Evolutionary conservation across 2,797 vertebrate species (phyloP), one percentile per base, ranked within the genome.

Genomic region (Chelon labrosus): DNA sequence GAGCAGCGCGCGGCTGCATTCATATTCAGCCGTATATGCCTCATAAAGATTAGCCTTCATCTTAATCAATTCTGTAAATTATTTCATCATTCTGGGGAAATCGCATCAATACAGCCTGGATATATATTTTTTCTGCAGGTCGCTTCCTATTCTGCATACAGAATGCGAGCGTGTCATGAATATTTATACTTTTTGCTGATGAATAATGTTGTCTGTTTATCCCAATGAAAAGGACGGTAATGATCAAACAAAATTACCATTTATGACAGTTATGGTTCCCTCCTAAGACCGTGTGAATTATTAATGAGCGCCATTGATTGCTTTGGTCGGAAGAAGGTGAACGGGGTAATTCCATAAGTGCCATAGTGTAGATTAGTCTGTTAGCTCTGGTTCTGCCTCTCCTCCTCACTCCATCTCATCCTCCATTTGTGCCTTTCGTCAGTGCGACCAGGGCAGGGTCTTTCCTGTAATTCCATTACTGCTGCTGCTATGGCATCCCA

Each of bases 211-310:
- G 77, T 91, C 90, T 92, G 87, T 92, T 93, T 88, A 88, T 92
- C 85, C 70, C 83, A 90, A 89, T 91, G 88, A 91, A 91, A 86
- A 88, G 83, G 68, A 85, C 80, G 73, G 79, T 89, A 92, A 92
- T 89, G 89, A 92, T 94, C 89, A 91, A 89, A 92, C 89, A 89
- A 88, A 89, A 93, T 92, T 83, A 92, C 87, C 80, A 87, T 93
- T 92, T 90, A 91, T 92, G 92, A 91, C 93, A 89, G 83, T 91
- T 89, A 83, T 77, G 79, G 73, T 82, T 90, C 77, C 86, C 76
- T 91, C 80, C 83, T 58, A 83, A 83, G 80, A 85, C 82, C 5
- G 56, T 16, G 82, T 93, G 89, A 89, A 93, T 93, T 90, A 94
- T 93, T 90, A 83, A 93, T 88, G 79, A 85, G 69, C 2, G 14